Evolutionary conservation across 1,140 invertebrate species (phyloP).

Genomic region (Nymphalis io): DNA sequence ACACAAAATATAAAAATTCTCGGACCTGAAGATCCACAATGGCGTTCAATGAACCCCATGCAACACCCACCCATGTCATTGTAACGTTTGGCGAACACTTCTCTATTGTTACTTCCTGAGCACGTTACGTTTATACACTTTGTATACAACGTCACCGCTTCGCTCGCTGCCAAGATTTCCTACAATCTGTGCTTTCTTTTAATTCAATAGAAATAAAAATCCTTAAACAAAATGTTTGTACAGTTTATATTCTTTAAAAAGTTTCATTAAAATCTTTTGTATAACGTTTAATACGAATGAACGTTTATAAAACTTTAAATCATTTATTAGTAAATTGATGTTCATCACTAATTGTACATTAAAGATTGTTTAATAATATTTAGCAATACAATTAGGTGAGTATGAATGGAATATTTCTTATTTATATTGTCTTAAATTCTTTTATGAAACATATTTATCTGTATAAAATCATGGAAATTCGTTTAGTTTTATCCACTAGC

Average conservation of each 20-base stretch:
- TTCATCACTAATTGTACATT: too few species aligned
- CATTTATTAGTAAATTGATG: too few species aligned
- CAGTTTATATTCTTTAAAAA: background rate
- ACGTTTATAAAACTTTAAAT: too few species aligned
- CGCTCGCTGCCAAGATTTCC: conserved; percentile 29
- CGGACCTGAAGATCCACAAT: conserved; percentile 63
- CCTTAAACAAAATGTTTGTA: background rate
- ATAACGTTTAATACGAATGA: too few species aligned
- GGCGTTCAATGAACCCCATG: conserved; percentile 67
- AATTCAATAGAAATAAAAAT: conserved; percentile 1
- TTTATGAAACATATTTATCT: background rate
- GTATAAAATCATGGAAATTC: background rate
- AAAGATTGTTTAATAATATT: too few species aligned
- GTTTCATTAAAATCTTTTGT: too few species aligned
- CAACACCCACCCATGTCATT: conserved; percentile 72
- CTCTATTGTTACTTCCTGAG: conserved; percentile 58
- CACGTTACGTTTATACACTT: conserved; percentile 34
- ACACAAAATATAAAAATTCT: conserved; percentile 17
- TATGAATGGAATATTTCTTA: too few species aligned
- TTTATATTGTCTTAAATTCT: too few species aligned
- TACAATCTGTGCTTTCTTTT: conserved; percentile 17
- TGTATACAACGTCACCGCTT: conserved; percentile 28
- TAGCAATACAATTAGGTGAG: too few species aligned
- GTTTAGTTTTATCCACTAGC: conserved; percentile 7
- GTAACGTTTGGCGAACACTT: conserved; percentile 55